Evolutionary conservation across 2,113 vertebrate species (phyloP).

Genomic region (Mormyrus lacerda): DNA sequence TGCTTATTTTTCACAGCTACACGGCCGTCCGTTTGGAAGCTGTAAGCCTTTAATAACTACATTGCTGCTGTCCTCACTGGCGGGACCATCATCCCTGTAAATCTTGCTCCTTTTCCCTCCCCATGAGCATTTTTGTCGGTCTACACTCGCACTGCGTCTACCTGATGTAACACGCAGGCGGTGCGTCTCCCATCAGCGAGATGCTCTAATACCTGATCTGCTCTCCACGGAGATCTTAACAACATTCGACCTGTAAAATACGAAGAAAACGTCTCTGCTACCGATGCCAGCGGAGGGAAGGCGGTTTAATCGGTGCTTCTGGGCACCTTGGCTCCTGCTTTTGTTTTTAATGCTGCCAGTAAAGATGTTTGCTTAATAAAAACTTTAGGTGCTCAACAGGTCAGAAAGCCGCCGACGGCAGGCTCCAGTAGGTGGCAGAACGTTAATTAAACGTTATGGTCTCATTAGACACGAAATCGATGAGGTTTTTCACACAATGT

Average conservation of each 20-base stretch:
- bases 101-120: background rate
- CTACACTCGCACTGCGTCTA: too few species aligned
- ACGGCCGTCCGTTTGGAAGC: background rate
- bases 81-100: background rate
- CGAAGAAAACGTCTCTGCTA: background rate
- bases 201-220: too few species aligned
- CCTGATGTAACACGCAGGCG: too few species aligned
- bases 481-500: background rate
- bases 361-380: background rate
- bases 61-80: background rate
- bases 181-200: too few species aligned
- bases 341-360: background rate
- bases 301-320: background rate
- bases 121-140: too few species aligned
- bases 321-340: background rate
- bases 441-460: background rate
- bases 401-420: background rate
- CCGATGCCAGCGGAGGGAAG: background rate
- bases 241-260: background rate
- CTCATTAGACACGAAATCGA: background rate
- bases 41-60: background rate
- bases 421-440: background rate
- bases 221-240: too few species aligned
- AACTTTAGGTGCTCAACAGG: background rate
- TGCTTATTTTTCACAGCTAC: background rate